Evolutionary conservation across 2,888 invertebrate genomes (phyloP), one percentile per base, ranked within the genome.

Genomic region (Philereme transversata): DNA sequence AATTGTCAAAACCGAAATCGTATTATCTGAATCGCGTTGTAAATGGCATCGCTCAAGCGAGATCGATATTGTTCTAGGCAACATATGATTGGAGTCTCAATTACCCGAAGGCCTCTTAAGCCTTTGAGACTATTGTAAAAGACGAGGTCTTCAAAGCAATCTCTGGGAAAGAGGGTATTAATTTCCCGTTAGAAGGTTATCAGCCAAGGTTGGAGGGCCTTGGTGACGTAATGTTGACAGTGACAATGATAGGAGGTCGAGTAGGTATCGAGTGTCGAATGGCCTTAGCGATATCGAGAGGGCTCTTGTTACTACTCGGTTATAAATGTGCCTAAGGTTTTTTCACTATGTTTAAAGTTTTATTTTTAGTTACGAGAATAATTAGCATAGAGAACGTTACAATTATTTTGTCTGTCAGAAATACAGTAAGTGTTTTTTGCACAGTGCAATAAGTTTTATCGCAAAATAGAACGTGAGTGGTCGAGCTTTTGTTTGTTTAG

Each of bases 121-220:
- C 71, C 69, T 67, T 69, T 57, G 68, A 74, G 73, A 67, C 66
- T 60, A 57, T 62, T 72, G 60, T 67, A 64, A 76, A 82, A 81
- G 84, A 69, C 79, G 61, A 62, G 75, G 54, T 86, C 86, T 84
- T 84, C 78, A 60, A 34, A 67, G 60, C 64, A 68, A 80, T 73
- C 67, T 72, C 67, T 55, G 69, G 70, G 63, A 74, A 76, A 69
- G 70, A 65, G 68, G 67, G 65, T 65, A 70, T 74, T 76, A 73
- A 77, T 76, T 71, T 77, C 73, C 69, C 71, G 70, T 70, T 67
- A 68, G 68, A 78, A 79, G 79, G 79, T 71, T 71, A 66, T 48
- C 64, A 65, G 59, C 58, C 71, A 77, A 78, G 81, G 73, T 70
- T 71, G 62, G 9, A 22, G 6, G 46, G 60, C 59, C 66, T 47